Conservation (phyloP, 2,888 invertebrate genomes). For the Noctua fimbriata region DNA sequence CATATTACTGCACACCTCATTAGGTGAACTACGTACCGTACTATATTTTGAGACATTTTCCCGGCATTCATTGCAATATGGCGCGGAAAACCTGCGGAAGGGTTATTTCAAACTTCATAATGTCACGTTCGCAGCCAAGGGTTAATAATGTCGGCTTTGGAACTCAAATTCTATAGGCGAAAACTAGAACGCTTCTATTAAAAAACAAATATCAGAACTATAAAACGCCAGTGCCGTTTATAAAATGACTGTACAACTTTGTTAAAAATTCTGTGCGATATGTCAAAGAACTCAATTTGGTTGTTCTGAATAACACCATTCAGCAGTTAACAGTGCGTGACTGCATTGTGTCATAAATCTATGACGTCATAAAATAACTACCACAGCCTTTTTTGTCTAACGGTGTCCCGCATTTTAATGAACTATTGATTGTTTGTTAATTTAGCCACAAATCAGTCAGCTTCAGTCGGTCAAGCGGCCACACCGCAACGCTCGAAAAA, state of each 20-base stretch:
- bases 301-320: conserved; percentile 5
- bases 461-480: conserved; percentile 34
- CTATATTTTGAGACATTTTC: conserved; percentile 7
- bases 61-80: conserved; percentile 40
- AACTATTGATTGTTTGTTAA: conserved; percentile 76
- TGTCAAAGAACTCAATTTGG: conserved; percentile 13
- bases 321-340: conserved; percentile 26
- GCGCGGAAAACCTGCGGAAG: conserved; percentile 26
- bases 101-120: conserved; percentile 47
- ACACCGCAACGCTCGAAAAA: conserved; percentile 20
- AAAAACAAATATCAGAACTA: conserved; percentile 39
- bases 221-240: conserved; percentile 1
- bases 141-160: conserved; percentile 43
- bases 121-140: conserved; percentile 30
- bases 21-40: conserved; percentile 4
- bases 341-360: conserved; percentile 27
- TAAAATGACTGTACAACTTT: conserved; percentile 35
- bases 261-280: conserved; percentile 1
- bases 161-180: conserved; percentile 41
- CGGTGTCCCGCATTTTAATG: conserved; percentile 70
- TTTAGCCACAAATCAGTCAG: conserved; percentile 58
- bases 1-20: conserved; percentile 6
- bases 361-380: conserved; percentile 35
- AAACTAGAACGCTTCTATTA: conserved; percentile 29
- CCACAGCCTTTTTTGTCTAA: conserved; percentile 49